phyloP scores from a whole-genome alignment of 2,797 vertebrate species.

The Orestias chungarensis region DNA sequence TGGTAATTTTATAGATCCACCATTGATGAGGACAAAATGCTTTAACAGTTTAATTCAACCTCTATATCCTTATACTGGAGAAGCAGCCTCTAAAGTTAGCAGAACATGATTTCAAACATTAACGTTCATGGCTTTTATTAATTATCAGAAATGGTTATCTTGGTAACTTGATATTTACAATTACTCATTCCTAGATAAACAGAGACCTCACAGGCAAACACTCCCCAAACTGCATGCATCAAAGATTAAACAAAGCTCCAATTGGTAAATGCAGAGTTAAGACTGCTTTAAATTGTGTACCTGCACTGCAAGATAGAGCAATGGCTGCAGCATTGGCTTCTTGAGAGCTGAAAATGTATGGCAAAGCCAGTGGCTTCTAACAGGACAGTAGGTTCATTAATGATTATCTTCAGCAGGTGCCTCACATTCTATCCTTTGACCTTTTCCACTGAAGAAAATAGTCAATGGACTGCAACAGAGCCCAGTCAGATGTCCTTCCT shows the following conservation, averaged over 20 bases:
- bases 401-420: slow-evolving; percentile 78
- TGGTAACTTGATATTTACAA: slow-evolving; percentile 57
- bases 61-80: neutral
- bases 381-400: slow-evolving; percentile 76
- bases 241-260: slow-evolving; percentile 10
- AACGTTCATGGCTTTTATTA: slow-evolving; percentile 48
- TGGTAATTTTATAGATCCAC: slow-evolving; percentile 2
- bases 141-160: slow-evolving; percentile 51
- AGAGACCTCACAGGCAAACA: slow-evolving; percentile 18
- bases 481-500: slow-evolving; percentile 71
- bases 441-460: slow-evolving; percentile 80
- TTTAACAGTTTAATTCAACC: neutral
- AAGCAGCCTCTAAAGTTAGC: neutral
- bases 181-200: slow-evolving; percentile 25
- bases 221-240: slow-evolving; percentile 21
- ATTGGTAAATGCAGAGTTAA: slow-evolving; percentile 16
- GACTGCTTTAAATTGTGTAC: slow-evolving; percentile 18
- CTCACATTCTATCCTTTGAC: slow-evolving; percentile 77
- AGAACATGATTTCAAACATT: slow-evolving; percentile 35
- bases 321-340: slow-evolving; percentile 38
- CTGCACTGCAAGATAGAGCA: slow-evolving; percentile 41
- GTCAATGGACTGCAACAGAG: slow-evolving; percentile 79
- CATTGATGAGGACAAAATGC: neutral
- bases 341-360: slow-evolving; percentile 63
- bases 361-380: slow-evolving; percentile 62